These are phyloP conservation scores for Nineta flava DNA, from an alignment of 2,888 invertebrate species.

Conservation along the genomic window DNA sequence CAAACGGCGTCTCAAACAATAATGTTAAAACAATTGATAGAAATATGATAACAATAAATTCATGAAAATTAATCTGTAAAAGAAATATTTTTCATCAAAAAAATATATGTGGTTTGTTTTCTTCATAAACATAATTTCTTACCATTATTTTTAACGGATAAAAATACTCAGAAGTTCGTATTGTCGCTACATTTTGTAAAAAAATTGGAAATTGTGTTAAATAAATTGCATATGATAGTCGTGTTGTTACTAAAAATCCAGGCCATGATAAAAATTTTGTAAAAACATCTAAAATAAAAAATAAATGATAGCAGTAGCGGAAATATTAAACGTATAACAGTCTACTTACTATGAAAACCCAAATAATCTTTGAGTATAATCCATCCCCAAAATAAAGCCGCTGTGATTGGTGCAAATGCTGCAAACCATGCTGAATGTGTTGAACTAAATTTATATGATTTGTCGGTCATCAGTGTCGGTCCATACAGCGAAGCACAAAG, in stretches of 20 bases:
- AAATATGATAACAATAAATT: conserved; percentile 36
- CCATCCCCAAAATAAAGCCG: conserved; percentile 53
- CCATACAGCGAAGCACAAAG: conserved; percentile 38
- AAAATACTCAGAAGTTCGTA: conserved; percentile 33
- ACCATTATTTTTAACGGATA: conserved; percentile 30
- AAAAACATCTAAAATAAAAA: conserved; percentile 29
- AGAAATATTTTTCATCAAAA: too few relatives aligned
- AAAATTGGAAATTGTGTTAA: conserved; percentile 45
- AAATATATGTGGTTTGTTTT: background rate
- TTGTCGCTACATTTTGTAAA: conserved; percentile 40
- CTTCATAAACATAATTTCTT: too few relatives aligned
- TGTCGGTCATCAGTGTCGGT: conserved; percentile 46
- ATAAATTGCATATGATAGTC: conserved; percentile 41
- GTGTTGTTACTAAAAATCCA: conserved; percentile 38
- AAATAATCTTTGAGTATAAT: conserved; percentile 44
- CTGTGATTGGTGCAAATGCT: conserved; percentile 50
- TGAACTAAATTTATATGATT: conserved; percentile 41
- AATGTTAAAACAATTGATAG: conserved; percentile 42
- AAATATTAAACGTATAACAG: background rate
- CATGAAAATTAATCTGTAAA: conserved; percentile 44
- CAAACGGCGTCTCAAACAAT: conserved; percentile 27
- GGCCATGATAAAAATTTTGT: conserved; percentile 34
- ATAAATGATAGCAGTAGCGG: too few relatives aligned
- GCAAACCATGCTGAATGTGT: conserved; percentile 50
- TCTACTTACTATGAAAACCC: conserved; percentile 35